Evolutionary conservation across 1,140 invertebrate genomes (phyloP).

Genomic region (Temnothorax curvispinosus): DNA sequence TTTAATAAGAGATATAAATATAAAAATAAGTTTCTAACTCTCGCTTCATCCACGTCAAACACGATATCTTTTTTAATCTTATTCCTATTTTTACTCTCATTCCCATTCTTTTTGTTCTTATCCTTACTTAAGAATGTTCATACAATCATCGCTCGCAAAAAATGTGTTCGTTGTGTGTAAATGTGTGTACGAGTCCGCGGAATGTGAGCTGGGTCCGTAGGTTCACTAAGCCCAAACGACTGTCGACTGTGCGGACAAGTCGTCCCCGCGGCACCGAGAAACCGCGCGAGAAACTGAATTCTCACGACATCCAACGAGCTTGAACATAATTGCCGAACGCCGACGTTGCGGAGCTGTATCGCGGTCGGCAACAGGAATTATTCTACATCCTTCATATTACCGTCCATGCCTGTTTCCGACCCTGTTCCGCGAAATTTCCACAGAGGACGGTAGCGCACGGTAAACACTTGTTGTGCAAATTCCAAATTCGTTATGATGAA

Average conservation of each 20-base stretch:
- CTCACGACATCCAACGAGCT: not conserved
- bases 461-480: not conserved
- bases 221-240: not conserved
- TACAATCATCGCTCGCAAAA: not conserved
- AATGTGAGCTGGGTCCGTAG: not conserved
- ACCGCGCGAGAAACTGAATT: not conserved
- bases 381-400: not conserved
- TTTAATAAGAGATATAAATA: not conserved
- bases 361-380: not conserved
- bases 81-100: not conserved
- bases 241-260: not conserved
- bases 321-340: not conserved
- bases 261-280: not conserved
- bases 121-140: not conserved
- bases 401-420: not conserved
- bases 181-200: not conserved
- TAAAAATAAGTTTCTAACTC: not conserved
- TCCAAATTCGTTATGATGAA: not conserved
- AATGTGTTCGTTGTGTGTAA: not conserved
- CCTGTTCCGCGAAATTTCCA: not conserved
- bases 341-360: not conserved
- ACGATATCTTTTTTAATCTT: not conserved
- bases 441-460: constrained; percentile 1
- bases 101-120: not conserved
- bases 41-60: not conserved